Evolutionary conservation across 2,888 invertebrate species (phyloP), one percentile per base, ranked within the genome.

Genomic region (Autographa pulchrina): DNA sequence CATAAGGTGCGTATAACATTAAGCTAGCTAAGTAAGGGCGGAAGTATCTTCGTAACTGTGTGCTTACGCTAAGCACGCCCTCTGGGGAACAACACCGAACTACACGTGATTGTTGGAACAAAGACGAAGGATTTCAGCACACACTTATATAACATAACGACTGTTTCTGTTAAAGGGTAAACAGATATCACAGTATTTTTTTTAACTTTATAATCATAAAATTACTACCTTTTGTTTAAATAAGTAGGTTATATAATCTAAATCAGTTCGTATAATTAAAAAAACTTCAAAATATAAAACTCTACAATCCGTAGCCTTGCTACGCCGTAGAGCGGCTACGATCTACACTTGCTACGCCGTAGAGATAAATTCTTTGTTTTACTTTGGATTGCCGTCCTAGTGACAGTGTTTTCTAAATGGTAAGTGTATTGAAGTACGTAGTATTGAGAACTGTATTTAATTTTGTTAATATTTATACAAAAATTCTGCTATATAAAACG

Each of bases 21-120:
- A 68, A 75, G 58, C 65, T 16, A 38, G 62, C 70, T 70, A 80
- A 80, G 80, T 80, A 82, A 82, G 58, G 67, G 63, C 43, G 76
- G 80, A 82, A 82, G 72, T 75, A 67, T 72, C 68, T 78, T 70
- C 60, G 58, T 48, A 70, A 65, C 65, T 56, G 65, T 71, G 70
- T 76, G 70, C 76, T 82, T 68, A n/a, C 65, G 13, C 18, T 65
- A 68, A 73, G 61, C 68, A 69, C 52, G 35, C 60, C 69, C 82
- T 65, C 77, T 20, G 4, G 70, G 70, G 75, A 43, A 62, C 43
- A 38, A 68, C 67, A 54, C 56, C 43, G 31, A 79, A 80, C 68
- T 76, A 67, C 64, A 68, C 68, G 61, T 56, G 61, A 62, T 68
- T 59, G 60, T 70, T 25, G 54, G 65, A 70, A 76, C 82, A 73